Conservation (phyloP, 2,797 vertebrate genomes). For the Channa striata region DNA sequence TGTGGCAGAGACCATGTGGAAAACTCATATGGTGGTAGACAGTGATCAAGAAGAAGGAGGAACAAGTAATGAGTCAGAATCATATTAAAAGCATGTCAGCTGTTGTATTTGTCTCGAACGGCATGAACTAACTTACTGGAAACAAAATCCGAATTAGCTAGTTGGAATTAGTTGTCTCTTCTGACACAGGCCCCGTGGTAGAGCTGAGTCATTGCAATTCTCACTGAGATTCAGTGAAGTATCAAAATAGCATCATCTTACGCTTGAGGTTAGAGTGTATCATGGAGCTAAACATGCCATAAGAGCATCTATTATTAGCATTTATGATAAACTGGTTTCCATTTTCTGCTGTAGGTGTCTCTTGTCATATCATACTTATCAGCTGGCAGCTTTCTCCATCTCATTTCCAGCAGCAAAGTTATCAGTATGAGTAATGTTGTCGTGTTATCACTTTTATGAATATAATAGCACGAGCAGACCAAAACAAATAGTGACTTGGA, state of each 20-base stretch:
- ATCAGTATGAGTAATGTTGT: constrained; percentile 4
- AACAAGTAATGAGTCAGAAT: constrained; percentile 50
- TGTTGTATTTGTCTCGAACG: constrained; percentile 24
- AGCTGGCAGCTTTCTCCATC: background rate
- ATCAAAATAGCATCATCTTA: constrained; percentile 23
- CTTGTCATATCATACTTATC: background rate
- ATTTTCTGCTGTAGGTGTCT: background rate
- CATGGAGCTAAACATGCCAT: background rate
- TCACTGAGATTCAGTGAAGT: constrained; percentile 8
- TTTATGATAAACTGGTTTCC: background rate
- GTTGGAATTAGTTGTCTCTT: constrained; percentile 51
- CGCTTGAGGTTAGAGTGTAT: constrained; percentile 1
- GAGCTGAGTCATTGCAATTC: constrained; percentile 53
- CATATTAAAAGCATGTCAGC: constrained; percentile 58
- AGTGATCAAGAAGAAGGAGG: constrained; percentile 9
- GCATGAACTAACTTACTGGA: constrained; percentile 47
- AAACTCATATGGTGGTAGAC: constrained; percentile 10
- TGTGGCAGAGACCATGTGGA: constrained; percentile 3
- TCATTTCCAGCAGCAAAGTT: background rate
- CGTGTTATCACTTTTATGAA: constrained; percentile 1
- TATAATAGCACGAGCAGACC: constrained; percentile 4
- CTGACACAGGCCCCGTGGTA: constrained; percentile 31
- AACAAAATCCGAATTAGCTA: constrained; percentile 62
- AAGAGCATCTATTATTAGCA: too few species aligned
- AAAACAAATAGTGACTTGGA: constrained; percentile 41